Conservation (phyloP, 2,797 vertebrate genomes). For the Erithacus rubecula region DNA sequence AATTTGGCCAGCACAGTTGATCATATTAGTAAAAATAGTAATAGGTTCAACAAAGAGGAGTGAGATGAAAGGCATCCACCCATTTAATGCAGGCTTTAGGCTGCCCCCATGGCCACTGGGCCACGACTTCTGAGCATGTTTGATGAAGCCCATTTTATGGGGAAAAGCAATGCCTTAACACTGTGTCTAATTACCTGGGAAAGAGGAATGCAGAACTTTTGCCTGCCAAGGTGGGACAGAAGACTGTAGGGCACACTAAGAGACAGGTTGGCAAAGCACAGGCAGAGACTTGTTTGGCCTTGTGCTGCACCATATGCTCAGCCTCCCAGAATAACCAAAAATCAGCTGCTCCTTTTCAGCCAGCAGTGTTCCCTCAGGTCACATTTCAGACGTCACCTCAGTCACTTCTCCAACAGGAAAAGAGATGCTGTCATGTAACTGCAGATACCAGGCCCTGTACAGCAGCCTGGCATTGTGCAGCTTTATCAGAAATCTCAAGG, state of each 20-base stretch:
- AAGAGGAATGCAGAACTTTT: background rate
- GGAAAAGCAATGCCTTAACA: background rate
- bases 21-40: background rate
- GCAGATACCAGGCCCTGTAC: background rate
- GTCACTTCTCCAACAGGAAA: background rate
- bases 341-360: constrained; percentile 33
- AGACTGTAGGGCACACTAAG: background rate
- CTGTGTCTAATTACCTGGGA: background rate
- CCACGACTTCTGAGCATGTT: background rate
- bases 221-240: background rate
- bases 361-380: background rate
- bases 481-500: background rate
- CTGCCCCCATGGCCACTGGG: background rate
- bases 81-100: background rate
- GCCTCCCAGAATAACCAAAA: constrained; percentile 46
- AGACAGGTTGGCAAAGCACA: constrained; percentile 1
- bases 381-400: constrained; percentile 6
- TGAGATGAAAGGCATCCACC: background rate
- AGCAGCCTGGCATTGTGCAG: background rate
- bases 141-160: background rate
- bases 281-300: constrained; percentile 2
- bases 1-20: background rate
- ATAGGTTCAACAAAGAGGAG: background rate
- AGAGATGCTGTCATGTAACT: background rate
- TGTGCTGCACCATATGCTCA: constrained; percentile 44